Evolutionary conservation across 2,113 vertebrate genomes (phyloP).

Genomic region (Urocolius indicus): DNA sequence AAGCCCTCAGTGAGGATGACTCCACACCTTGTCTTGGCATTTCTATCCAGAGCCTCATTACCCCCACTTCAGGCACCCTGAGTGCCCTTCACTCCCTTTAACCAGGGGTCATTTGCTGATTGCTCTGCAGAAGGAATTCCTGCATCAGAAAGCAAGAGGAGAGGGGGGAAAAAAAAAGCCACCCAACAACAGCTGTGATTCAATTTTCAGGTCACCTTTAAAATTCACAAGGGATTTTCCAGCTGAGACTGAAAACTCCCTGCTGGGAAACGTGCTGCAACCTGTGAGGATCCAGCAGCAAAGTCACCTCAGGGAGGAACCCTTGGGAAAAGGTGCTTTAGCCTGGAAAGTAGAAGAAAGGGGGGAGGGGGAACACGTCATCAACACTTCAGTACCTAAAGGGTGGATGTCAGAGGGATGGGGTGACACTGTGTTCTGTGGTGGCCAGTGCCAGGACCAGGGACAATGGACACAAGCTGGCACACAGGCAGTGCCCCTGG

Average conservation of each 20-base stretch:
- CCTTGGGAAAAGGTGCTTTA: no score
- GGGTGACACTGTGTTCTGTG: no score
- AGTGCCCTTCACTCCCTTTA: accelerated
- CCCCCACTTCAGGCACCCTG: accelerated
- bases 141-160: background rate
- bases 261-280: background rate
- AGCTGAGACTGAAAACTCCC: background rate
- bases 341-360: no score
- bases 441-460: no score
- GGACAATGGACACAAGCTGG: no score
- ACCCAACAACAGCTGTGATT: background rate
- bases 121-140: background rate
- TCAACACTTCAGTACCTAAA: no score
- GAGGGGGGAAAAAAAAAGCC: background rate
- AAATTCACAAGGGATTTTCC: background rate
- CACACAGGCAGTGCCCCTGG: no score
- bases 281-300: background rate
- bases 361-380: no score
- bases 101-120: background rate
- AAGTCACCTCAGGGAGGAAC: accelerated
- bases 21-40: background rate
- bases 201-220: background rate
- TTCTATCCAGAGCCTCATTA: background rate
- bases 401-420: no score
- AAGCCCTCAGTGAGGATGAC: accelerated